These are phyloP conservation scores for Numida meleagris DNA, from an alignment of 2,113 vertebrate genomes.

Conservation along the genomic window DNA sequence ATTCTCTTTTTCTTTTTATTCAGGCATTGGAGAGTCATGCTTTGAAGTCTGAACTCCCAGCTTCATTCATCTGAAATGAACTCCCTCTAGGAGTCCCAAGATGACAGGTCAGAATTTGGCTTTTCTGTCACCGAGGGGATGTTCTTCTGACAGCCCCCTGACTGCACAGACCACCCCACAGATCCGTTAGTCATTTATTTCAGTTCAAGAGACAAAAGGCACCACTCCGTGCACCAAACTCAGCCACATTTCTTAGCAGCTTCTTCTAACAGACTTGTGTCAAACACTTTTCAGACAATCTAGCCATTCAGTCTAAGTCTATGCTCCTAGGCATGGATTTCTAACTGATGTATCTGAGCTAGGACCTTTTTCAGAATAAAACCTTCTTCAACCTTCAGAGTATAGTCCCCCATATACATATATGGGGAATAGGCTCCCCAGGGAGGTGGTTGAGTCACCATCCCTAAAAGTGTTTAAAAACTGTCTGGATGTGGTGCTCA, in stretches of 20 bases:
- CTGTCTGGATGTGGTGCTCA: too few species aligned
- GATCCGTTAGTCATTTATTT: not conserved
- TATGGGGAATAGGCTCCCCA: too few species aligned
- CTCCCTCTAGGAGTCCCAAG: rapidly evolving
- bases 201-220: not conserved
- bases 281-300: not conserved
- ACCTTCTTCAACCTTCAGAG: not conserved
- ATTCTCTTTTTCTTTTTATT: not conserved
- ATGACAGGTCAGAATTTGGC: not conserved
- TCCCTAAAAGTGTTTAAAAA: too few species aligned
- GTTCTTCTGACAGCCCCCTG: not conserved
- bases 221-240: not conserved
- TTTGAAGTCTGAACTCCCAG: not conserved
- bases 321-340: not conserved
- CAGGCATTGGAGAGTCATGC: not conserved
- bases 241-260: not conserved
- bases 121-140: not conserved
- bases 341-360: not conserved
- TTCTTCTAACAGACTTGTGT: not conserved
- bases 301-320: not conserved
- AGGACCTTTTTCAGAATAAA: not conserved
- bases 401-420: too few species aligned
- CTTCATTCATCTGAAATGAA: not conserved
- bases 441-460: too few species aligned
- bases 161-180: not conserved